These are phyloP conservation scores for Varecia variegata DNA, from an alignment of 2,797 vertebrate species.

Conservation along the genomic window DNA sequence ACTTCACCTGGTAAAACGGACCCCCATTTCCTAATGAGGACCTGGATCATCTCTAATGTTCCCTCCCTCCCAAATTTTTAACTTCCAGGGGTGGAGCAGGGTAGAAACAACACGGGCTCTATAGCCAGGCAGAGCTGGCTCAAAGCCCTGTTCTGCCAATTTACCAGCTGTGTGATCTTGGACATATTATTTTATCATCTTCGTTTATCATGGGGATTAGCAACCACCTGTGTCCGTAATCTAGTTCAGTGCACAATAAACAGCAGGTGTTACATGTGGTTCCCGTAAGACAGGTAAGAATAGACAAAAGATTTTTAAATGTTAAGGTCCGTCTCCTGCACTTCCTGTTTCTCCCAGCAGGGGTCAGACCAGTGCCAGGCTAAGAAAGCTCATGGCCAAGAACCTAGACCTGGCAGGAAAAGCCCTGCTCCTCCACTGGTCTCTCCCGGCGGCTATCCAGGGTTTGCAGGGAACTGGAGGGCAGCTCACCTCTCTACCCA, in stretches of 20 bases:
- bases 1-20: not conserved
- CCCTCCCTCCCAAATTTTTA: no score
- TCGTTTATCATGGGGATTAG: not conserved
- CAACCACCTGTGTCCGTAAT: not conserved
- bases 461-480: not conserved
- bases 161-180: not conserved
- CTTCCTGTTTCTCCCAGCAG: slow-evolving; percentile 17
- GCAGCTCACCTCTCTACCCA: slow-evolving; percentile 92
- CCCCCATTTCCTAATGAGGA: not conserved
- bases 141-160: not conserved
- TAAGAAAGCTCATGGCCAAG: accelerated
- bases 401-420: not conserved
- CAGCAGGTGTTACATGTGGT: not conserved
- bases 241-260: not conserved
- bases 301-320: not conserved
- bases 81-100: not conserved
- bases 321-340: not conserved
- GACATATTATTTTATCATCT: not conserved
- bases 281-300: not conserved
- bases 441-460: no score
- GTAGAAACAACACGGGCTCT: not conserved
- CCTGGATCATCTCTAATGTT: not conserved
- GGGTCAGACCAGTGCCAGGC: slow-evolving; percentile 19
- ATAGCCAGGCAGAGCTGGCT: not conserved
- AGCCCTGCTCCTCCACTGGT: not conserved